Evolutionary conservation across 2,797 vertebrate species (phyloP), one percentile per base, ranked within the genome.

Genomic region (Oreochromis grahami): DNA sequence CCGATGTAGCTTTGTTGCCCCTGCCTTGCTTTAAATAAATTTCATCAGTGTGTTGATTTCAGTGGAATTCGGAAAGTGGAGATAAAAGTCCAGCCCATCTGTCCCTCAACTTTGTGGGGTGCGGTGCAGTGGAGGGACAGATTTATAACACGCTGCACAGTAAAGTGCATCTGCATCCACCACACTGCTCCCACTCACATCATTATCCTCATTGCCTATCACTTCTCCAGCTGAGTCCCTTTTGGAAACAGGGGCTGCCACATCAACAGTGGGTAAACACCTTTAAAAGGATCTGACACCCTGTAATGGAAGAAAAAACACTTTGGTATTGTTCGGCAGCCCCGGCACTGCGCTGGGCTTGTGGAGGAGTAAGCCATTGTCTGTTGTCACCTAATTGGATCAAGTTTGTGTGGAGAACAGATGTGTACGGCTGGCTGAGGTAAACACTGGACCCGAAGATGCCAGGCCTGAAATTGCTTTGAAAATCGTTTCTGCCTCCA

Each of bases 51-150:
- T 82, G 55, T 90, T 81, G 86, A 96, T 95, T 95, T 94, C 87
- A 91, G 15, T 81, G 63, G 90, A 92, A 88, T 94, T 93, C 78
- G 88, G 87, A 81, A 90, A 91, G 82, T 34, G 41, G 84, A 94
- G 92, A 94, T 92, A 93, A 94, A 94, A 94, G 93, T 93, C 91
- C 76, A 85, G 93, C 91, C 93, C 93, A 94, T 95, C 93, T 95
- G 94, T 93, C 92, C 85, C 86, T 88, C 78, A 93, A 92, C 90
- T 91, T 90, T 81, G 84, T 41, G 36, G 79, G 86, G 82, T 32
- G 92, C 82, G 41, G 81, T 79, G 77, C 85, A 70, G 88, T 68
- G 24, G 70, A 82, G 88, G 80, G 85, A 48, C 79, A 91, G 94
- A 91, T 95, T 93, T 89, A 93, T 94, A 92, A 0, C 89, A 82